These are phyloP conservation scores for Pseudorhombus dupliciocellatus DNA, from an alignment of 2,113 vertebrate species.

Conservation along the genomic window DNA sequence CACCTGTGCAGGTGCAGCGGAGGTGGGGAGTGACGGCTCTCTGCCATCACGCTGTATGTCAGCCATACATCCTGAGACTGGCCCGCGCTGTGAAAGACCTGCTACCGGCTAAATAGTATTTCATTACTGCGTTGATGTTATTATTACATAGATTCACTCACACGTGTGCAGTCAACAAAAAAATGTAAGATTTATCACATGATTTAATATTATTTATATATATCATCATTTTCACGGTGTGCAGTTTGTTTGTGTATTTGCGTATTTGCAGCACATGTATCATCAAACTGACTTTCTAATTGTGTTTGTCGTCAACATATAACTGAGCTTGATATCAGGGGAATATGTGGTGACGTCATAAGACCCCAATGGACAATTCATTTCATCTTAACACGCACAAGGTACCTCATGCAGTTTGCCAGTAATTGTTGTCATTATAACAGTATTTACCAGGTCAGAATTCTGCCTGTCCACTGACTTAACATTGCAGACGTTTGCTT, in stretches of 20 bases:
- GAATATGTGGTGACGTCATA: not conserved
- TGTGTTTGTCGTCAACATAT: too few relatives aligned
- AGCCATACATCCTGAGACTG: slow-evolving; percentile 7
- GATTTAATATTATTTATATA: too few relatives aligned
- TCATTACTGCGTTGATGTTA: not conserved
- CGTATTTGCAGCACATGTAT: too few relatives aligned
- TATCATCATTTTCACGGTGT: too few relatives aligned
- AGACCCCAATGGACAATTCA: slow-evolving; percentile 32
- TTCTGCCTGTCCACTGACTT: not conserved
- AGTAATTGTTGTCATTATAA: not conserved
- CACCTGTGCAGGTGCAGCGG: slow-evolving; percentile 40
- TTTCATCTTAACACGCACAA: slow-evolving; percentile 27
- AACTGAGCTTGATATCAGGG: not conserved
- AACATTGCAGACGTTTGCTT: not conserved
- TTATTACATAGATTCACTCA: too few relatives aligned
- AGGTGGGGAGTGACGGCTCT: slow-evolving; percentile 27
- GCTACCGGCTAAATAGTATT: not conserved
- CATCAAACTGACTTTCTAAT: too few relatives aligned
- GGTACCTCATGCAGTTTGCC: slow-evolving; percentile 9
- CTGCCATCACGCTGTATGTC: slow-evolving; percentile 16
- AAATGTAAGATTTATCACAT: too few relatives aligned
- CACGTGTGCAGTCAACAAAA: too few relatives aligned
- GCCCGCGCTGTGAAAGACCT: not conserved
- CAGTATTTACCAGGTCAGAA: not conserved
- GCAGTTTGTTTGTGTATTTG: too few relatives aligned